A percentile compares a stretch with the other conserved stretches of the same genome.
Conservation (phyloP, 2,113 vertebrate species). For the Chaetorhynchus papuensis region DNA sequence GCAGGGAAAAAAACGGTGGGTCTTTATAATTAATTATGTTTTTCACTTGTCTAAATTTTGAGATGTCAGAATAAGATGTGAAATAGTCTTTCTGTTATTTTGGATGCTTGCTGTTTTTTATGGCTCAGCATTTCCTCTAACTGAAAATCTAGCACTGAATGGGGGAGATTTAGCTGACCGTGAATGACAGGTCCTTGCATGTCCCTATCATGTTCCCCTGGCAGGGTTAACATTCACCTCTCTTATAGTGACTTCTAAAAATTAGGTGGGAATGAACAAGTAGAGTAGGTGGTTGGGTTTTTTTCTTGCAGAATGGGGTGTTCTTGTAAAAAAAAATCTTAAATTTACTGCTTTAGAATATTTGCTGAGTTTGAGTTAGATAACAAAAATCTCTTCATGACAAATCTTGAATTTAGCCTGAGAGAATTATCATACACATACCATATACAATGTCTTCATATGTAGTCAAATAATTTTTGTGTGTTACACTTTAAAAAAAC, state of each 20-base stretch:
- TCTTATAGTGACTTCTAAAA: neutral
- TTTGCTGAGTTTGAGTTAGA: neutral
- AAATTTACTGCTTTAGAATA: neutral
- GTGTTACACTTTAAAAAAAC: neutral
- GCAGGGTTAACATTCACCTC: neutral
- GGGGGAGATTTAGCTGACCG: neutral
- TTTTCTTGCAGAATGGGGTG: neutral
- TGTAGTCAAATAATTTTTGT: neutral
- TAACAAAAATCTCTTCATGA: neutral
- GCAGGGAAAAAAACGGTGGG: neutral
- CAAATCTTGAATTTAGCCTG: neutral
- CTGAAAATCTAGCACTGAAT: neutral
- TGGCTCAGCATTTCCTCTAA: neutral
- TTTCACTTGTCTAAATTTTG: neutral
- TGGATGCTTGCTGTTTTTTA: neutral
- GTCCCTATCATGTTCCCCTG: neutral
- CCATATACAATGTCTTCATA: neutral
- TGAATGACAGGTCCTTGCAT: neutral
- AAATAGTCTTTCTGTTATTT: neutral
- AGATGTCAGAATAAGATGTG: neutral
- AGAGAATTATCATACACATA: neutral
- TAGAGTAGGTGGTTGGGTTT: rapidly evolving
- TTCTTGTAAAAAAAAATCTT: neutral
- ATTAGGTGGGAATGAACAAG: neutral
- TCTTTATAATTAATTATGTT: neutral